Percentiles rank a stretch among this genome's conserved stretches.
phyloP scores from a whole-genome alignment of 2,888 invertebrate genomes.

The Poecilobothrus nobilitatus region DNA sequence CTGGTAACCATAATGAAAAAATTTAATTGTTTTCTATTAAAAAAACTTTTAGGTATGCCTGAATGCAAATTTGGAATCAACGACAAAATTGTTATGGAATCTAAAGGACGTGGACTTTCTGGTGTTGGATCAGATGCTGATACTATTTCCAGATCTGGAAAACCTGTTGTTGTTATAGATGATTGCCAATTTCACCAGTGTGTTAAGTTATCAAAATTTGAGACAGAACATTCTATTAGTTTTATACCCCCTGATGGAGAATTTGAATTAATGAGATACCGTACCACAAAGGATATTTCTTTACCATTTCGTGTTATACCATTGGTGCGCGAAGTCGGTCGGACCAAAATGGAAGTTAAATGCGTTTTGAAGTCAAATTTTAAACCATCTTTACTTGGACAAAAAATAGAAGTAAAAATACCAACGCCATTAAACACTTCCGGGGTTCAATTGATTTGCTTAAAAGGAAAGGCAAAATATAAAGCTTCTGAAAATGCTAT shows the following conservation, averaged over 20 bases:
- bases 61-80: slow-evolving; percentile 99
- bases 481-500: slow-evolving; percentile 99
- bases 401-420: slow-evolving; percentile 98
- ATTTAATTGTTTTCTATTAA: background rate
- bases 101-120: slow-evolving; percentile 69
- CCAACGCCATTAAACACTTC: slow-evolving; percentile 98
- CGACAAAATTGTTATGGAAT: slow-evolving; percentile 98
- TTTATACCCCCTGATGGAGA: slow-evolving; percentile 99
- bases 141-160: slow-evolving; percentile 79
- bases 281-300: slow-evolving; percentile 99
- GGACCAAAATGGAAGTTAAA: slow-evolving; percentile 99
- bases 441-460: slow-evolving; percentile 95
- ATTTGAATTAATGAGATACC: slow-evolving; percentile 99
- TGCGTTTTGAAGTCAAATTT: slow-evolving; percentile 99
- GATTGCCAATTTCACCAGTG: slow-evolving; percentile 99
- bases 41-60: slow-evolving; percentile 72
- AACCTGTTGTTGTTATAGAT: slow-evolving; percentile 98
- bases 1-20: slow-evolving; percentile 41
- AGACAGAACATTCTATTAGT: slow-evolving; percentile 99
- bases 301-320: slow-evolving; percentile 99
- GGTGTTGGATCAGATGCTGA: slow-evolving; percentile 62
- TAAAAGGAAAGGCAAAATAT: slow-evolving; percentile 99
- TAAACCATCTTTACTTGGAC: slow-evolving; percentile 93
- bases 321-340: slow-evolving; percentile 92
- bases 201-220: slow-evolving; percentile 98